A percentile compares a stretch with the other conserved stretches of the same genome.
phyloP scores from a whole-genome alignment of 2,113 vertebrate species.

The Corythornis vintsioides region DNA sequence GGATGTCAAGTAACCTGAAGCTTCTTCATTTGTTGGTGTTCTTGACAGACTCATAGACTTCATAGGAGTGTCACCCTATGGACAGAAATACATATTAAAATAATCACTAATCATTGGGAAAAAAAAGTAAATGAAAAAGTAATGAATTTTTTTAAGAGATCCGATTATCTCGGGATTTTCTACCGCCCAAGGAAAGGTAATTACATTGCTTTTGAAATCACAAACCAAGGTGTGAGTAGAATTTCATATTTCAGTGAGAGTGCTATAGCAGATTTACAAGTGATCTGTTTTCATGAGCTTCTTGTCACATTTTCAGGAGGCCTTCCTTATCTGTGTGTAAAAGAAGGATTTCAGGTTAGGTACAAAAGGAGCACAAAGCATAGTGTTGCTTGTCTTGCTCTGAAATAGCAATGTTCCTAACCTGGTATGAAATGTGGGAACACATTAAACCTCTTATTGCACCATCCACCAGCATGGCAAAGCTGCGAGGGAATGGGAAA shows the following conservation, averaged over 20 bases:
- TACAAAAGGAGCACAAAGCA: background rate
- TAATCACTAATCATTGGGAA: background rate
- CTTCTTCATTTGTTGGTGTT: background rate
- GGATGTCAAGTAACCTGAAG: background rate
- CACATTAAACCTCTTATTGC: background rate
- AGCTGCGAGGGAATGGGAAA: accelerated
- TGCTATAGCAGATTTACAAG: background rate
- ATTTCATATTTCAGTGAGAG: background rate
- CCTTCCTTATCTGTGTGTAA: accelerated
- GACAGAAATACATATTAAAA: background rate
- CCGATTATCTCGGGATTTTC: background rate
- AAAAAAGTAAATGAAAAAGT: background rate
- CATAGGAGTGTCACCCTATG: background rate
- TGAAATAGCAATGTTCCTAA: background rate
- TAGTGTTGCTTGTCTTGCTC: background rate
- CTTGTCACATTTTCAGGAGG: background rate
- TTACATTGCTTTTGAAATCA: background rate
- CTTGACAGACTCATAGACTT: background rate
- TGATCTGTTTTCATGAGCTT: background rate
- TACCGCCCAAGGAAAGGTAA: background rate
- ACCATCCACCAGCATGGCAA: accelerated
- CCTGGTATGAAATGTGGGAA: accelerated
- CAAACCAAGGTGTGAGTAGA: background rate
- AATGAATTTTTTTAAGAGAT: background rate
- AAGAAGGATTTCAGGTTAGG: background rate